A percentile compares a stretch with the other conserved stretches of the same genome.
These are phyloP conservation scores for Cerceris ruficornis DNA, from an alignment of 2,888 invertebrate species.

Conservation along the genomic window DNA sequence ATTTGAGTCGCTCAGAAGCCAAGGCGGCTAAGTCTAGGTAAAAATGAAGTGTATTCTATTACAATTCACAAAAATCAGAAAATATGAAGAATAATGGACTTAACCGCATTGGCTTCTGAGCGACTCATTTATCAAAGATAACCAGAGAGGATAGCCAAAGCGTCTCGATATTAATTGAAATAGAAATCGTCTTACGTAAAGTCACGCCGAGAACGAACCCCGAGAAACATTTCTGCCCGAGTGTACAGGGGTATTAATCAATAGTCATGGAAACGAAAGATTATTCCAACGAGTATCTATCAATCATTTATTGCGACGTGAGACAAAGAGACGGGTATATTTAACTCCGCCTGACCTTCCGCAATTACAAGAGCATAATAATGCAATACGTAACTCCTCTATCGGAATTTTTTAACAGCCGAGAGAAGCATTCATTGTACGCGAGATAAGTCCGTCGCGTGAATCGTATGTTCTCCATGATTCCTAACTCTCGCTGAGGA, in stretches of 20 bases:
- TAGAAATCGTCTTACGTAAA: too few species aligned
- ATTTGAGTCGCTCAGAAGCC: too few species aligned
- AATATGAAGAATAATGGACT: too few species aligned
- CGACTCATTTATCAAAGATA: too few species aligned
- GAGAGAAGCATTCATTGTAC: constrained; percentile 3
- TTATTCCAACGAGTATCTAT: constrained; percentile 5
- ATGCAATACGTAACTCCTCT: constrained; percentile 14
- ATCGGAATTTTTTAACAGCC: constrained; percentile 20
- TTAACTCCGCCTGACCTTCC: constrained; percentile 55
- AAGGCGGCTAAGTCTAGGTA: too few species aligned
- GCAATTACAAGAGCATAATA: constrained; percentile 41
- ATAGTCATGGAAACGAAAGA: constrained; percentile 1
- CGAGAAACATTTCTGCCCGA: background rate
- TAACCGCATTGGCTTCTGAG: too few species aligned
- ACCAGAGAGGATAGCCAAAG: too few species aligned
- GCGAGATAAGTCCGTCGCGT: background rate
- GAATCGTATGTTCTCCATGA: background rate
- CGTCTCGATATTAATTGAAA: too few species aligned
- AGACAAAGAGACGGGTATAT: constrained; percentile 26
- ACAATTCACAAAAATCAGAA: too few species aligned
- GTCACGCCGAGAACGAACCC: too few species aligned
- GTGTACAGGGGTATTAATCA: background rate
- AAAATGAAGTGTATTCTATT: too few species aligned
- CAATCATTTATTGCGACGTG: constrained; percentile 24
- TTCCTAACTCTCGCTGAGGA: background rate